Conservation (phyloP, 2,797 vertebrate genomes). For the Telmatherina bonti region DNA sequence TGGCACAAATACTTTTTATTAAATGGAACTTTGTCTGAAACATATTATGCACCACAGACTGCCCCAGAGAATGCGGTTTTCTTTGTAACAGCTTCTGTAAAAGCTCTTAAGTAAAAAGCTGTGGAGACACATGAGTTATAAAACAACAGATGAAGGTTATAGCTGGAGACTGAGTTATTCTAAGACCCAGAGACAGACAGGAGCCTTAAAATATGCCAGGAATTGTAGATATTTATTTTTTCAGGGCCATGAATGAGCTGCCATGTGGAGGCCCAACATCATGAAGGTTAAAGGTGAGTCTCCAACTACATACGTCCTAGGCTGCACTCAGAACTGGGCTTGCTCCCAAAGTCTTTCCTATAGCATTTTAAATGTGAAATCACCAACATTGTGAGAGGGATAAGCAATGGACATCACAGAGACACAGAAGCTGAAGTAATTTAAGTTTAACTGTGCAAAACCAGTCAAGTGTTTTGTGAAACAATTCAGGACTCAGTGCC, state of each 20-base stretch:
- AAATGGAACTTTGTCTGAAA: background rate
- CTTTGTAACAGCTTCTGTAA: background rate
- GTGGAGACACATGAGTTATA: background rate
- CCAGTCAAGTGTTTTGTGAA: slow-evolving; percentile 4
- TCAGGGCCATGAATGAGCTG: slow-evolving; percentile 23
- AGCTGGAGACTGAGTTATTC: slow-evolving; percentile 9
- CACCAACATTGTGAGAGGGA: background rate
- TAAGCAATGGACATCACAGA: too few relatives aligned
- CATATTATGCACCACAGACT: background rate
- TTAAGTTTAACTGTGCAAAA: background rate
- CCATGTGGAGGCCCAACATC: slow-evolving; percentile 19
- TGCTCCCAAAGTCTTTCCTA: background rate
- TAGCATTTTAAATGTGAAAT: background rate
- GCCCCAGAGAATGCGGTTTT: background rate
- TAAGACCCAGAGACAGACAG: slow-evolving; percentile 25
- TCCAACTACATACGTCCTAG: slow-evolving; percentile 13
- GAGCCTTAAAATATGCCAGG: slow-evolving; percentile 45
- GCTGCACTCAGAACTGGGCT: background rate
- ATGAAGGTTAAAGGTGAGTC: slow-evolving; percentile 33
- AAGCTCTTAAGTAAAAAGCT: slow-evolving; percentile 6
- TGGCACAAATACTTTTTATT: background rate
- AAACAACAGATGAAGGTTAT: background rate
- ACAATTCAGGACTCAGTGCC: background rate
- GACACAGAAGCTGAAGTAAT: background rate
- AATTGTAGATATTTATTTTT: slow-evolving; percentile 58